Base-by-base conservation (phyloP, 2,797 vertebrate species). In the Dicrostonyx torquatus region DNA sequence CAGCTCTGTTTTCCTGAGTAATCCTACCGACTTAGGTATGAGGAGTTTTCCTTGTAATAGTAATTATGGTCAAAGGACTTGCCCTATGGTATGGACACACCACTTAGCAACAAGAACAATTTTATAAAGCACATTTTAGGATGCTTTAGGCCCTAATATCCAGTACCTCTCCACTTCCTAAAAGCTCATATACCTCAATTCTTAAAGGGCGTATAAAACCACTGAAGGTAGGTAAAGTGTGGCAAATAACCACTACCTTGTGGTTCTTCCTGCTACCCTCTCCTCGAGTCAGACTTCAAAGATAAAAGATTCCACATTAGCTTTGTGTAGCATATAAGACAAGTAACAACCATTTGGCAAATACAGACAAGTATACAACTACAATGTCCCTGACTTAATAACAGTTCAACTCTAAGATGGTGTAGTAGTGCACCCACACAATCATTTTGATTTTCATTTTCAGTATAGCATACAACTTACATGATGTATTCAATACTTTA, bases 21-120 rank as follows among this genome's bases (percentile, higher is more conserved):
- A 73, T 87, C 85, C 26, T n/a, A 58, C 37, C 43, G 10, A 34
- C 68, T 72, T 53, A 31, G 66, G 48, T 55, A 72, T 40, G 22
- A 55, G 2, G 18, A 72, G 34, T 53, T 86, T 72, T 55, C 29
- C n/a, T 87, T 40, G 24, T 58, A 87, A 84, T n/a, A 84, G 43
- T 84, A 66, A 73, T 86, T 40, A 37, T 40, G 64, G 48, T 73
- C 50, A 87, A 87, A 73, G 68, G n/a, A 73, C 17, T 58, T 73
- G 68, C 43, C 68, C 13, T 90, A 14, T 4, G 10, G 50, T 37
- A 85, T 18, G 70, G 78, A 53, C 22, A 89, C 10, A 62, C 72
- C 45, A 92, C 31, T 26, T 58, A 88, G 43, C 64, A 90, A 96
- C 20, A 90, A 89, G 5, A 92, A 91, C 45, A 94, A 48, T 88